Conservation (phyloP, 2,797 vertebrate species). For the Hypotaenidia philippensis region DNA sequence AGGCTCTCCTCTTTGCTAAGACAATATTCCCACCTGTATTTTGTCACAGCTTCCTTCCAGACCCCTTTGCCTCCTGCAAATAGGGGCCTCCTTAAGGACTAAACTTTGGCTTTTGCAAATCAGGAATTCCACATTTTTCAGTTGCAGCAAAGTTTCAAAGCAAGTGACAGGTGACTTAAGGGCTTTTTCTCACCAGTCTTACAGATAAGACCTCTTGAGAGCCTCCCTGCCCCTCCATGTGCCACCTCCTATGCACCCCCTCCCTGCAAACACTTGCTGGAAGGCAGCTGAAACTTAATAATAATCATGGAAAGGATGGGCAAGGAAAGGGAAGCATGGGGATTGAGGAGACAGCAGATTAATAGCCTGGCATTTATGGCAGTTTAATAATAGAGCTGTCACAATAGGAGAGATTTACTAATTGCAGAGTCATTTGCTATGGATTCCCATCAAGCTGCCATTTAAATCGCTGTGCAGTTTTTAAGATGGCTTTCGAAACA, state of each 20-base stretch:
- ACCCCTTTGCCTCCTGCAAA: neutral
- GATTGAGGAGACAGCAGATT: slow-evolving; percentile 73
- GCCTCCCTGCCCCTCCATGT: neutral
- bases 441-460: slow-evolving; percentile 75
- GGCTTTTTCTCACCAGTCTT: neutral
- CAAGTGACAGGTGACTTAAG: neutral
- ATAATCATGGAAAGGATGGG: neutral
- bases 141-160: neutral
- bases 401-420: slow-evolving; percentile 79
- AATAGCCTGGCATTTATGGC: slow-evolving; percentile 75
- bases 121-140: neutral
- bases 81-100: neutral
- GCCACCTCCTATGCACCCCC: neutral
- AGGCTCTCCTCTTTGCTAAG: neutral
- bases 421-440: slow-evolving; percentile 75
- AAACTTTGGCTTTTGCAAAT: neutral
- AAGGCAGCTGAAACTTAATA: slow-evolving; percentile 8
- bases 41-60: neutral
- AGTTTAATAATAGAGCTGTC: slow-evolving; percentile 81
- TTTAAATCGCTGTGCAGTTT: slow-evolving; percentile 55
- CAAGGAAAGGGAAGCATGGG: slow-evolving; percentile 34
- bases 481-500: slow-evolving; percentile 43
- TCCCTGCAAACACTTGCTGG: neutral
- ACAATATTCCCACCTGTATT: neutral
- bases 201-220: neutral